Conservation (phyloP, 2,797 vertebrate genomes). For the Podarcis siculus region DNA sequence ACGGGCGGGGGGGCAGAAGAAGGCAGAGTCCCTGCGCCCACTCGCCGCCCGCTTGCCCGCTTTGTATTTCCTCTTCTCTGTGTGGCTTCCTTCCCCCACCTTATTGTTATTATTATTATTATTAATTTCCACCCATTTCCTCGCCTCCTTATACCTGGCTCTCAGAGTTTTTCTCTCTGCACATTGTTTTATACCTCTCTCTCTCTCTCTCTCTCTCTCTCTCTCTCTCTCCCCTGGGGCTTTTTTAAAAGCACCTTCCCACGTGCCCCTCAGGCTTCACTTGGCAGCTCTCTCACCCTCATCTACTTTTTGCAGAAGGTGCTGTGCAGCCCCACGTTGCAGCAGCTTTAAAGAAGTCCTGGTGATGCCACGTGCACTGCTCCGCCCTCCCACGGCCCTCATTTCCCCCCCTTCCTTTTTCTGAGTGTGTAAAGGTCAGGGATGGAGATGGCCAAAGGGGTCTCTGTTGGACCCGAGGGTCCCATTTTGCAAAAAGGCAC, state of each 20-base stretch:
- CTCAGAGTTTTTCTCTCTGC: too few species aligned
- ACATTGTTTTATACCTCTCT: too few species aligned
- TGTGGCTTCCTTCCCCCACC: neutral
- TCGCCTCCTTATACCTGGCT: neutral
- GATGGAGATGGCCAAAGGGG: neutral
- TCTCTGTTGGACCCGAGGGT: neutral
- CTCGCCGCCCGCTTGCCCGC: too few species aligned
- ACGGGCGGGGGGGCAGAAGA: neutral
- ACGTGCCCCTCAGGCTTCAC: neutral
- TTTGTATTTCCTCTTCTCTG: neutral
- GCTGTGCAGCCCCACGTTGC: neutral
- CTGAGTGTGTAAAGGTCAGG: neutral
- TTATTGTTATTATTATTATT: too few species aligned
- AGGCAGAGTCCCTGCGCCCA: fast-evolving
- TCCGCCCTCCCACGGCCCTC: neutral
- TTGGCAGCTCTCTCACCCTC: neutral
- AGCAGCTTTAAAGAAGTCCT: neutral
- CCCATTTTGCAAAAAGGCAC: neutral
- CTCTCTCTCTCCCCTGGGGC: too few species aligned
- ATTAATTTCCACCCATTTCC: too few species aligned
- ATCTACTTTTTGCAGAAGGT: neutral
- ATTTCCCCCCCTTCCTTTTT: neutral
- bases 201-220: neutral
- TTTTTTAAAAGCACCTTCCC: too few species aligned
- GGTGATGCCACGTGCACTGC: neutral